Percentiles rank a stretch among this genome's conserved stretches.
Evolutionary conservation across 2,888 invertebrate genomes (phyloP).

Genomic region (Pheosia gnoma): DNA sequence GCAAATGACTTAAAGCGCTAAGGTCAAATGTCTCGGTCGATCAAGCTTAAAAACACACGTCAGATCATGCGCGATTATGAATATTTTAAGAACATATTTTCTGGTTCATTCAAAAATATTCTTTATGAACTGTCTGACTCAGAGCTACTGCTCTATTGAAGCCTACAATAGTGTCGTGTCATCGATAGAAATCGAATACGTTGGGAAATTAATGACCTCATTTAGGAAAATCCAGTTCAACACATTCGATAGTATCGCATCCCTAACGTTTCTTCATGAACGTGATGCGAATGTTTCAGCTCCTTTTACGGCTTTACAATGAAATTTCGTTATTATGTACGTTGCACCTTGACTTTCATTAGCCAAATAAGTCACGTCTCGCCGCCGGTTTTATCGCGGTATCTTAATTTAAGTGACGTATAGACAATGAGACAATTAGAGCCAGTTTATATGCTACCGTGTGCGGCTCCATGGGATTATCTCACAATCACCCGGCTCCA

Average conservation of each 20-base stretch:
- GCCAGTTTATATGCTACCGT: slow-evolving; percentile 32
- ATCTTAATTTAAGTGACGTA: slow-evolving; percentile 45
- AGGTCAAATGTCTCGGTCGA: slow-evolving; percentile 3
- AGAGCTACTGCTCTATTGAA: no score
- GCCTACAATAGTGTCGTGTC: no score
- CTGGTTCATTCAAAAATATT: no score
- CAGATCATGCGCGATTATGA: neutral
- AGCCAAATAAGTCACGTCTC: slow-evolving; percentile 52
- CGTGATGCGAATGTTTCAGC: slow-evolving; percentile 28
- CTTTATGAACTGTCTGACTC: no score
- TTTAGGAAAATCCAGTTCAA: slow-evolving; percentile 12
- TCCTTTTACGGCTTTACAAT: slow-evolving; percentile 22
- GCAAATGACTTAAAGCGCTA: neutral
- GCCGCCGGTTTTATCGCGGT: slow-evolving; percentile 33
- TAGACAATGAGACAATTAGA: slow-evolving; percentile 52
- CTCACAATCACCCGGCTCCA: slow-evolving; percentile 27
- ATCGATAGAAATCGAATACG: neutral
- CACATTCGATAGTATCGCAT: slow-evolving; percentile 16
- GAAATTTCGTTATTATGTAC: slow-evolving; percentile 30
- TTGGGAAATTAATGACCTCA: neutral
- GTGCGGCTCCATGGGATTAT: slow-evolving; percentile 43
- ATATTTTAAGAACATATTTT: no score
- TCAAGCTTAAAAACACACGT: neutral
- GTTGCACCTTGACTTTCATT: slow-evolving; percentile 45
- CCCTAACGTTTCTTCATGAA: slow-evolving; percentile 22